Conservation (phyloP, 1,140 invertebrate genomes). For the Pseudachorutes palmiensis region DNA sequence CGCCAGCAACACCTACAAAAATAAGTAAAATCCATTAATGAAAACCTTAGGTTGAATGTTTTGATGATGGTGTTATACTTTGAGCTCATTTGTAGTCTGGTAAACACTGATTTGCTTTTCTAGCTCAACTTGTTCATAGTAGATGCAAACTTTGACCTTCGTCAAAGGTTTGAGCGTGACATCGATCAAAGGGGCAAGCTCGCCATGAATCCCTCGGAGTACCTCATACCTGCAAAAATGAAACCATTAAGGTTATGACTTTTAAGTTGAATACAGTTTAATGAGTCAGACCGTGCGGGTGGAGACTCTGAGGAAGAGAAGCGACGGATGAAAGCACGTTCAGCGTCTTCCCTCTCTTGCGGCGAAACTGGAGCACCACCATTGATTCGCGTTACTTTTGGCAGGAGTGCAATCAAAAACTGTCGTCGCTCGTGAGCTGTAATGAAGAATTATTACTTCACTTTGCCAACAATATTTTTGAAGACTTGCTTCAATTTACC, state of each 20-base stretch:
- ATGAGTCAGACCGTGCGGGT: constrained; percentile 46
- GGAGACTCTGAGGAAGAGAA: constrained; percentile 80
- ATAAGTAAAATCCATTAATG: constrained; percentile 15
- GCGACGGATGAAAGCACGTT: constrained; percentile 76
- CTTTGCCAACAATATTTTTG: background rate
- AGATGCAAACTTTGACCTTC: constrained; percentile 72
- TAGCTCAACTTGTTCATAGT: constrained; percentile 64
- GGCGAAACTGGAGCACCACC: constrained; percentile 72
- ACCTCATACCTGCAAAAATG: constrained; percentile 60
- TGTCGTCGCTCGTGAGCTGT: constrained; percentile 65
- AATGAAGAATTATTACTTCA: constrained; percentile 8
- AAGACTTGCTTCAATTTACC: constrained; percentile 21
- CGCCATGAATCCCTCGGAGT: constrained; percentile 69
- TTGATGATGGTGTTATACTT: constrained; percentile 46
- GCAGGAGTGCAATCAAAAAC: constrained; percentile 74
- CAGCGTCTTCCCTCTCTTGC: constrained; percentile 82
- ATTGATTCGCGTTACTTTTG: constrained; percentile 75
- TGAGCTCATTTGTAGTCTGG: constrained; percentile 57
- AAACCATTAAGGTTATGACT: background rate
- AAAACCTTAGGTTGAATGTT: no score
- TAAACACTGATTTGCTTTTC: constrained; percentile 45
- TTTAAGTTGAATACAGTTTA: background rate
- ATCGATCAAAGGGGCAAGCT: constrained; percentile 74
- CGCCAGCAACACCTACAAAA: constrained; percentile 49
- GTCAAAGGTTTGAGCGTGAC: constrained; percentile 77